Percentiles rank a stretch among this genome's conserved stretches.
Evolutionary conservation across 2,113 vertebrate species (phyloP).

Genomic region (Bos taurus): DNA sequence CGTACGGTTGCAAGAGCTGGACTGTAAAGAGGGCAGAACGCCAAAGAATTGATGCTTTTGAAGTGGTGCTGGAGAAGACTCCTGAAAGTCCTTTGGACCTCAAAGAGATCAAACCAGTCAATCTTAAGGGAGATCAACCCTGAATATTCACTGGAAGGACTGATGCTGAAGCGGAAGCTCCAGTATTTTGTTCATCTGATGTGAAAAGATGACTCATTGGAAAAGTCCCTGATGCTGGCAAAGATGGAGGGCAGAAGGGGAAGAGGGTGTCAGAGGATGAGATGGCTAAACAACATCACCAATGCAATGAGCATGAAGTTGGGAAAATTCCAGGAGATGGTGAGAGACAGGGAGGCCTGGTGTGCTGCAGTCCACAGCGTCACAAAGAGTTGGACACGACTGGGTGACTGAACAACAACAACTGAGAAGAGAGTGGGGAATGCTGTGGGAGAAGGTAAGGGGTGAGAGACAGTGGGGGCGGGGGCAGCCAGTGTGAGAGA

Average conservation of each 20-base stretch:
- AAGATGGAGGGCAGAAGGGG: not conserved
- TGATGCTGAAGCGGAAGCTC: not conserved
- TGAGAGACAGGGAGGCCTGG: not conserved
- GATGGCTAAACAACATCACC: not conserved
- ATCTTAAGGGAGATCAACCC: not conserved
- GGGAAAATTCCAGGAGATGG: not conserved
- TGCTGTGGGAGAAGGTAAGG: not conserved
- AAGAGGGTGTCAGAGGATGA: not conserved
- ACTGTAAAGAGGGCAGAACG: not conserved
- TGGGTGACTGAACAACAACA: not conserved
- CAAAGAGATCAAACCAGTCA: not conserved
- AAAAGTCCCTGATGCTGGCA: not conserved
- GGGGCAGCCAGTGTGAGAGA: not conserved
- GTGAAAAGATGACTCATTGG: not conserved
- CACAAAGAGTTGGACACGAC: not conserved
- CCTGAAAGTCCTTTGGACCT: not conserved
- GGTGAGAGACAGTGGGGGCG: not conserved
- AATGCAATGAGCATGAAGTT: not conserved
- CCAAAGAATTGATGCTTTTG: not conserved
- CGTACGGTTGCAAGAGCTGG: rapidly evolving
- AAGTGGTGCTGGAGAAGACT: not conserved
- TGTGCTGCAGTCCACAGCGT: rapidly evolving
- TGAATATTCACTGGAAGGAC: not conserved
- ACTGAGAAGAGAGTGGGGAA: not conserved
- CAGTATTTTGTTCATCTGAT: not conserved